Conservation (phyloP, 2,888 invertebrate species). For the Drosophila prolongata region DNA sequence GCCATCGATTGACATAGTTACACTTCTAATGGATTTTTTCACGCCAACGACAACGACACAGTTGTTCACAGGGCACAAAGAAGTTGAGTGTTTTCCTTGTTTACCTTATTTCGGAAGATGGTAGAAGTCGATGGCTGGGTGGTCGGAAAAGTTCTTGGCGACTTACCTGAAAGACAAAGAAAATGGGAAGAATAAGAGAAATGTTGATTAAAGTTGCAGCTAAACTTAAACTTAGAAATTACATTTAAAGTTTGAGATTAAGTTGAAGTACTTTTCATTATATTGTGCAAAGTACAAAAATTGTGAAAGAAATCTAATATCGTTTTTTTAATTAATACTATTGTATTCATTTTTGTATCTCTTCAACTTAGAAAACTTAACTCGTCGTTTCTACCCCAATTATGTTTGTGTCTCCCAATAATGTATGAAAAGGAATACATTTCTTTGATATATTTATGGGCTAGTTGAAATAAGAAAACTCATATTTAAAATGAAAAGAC, state of each 20-base stretch:
- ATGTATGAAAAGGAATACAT: slow-evolving; percentile 55
- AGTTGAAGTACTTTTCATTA: slow-evolving; percentile 14
- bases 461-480: slow-evolving; percentile 21
- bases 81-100: slow-evolving; percentile 49
- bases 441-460: slow-evolving; percentile 71
- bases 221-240: slow-evolving; percentile 54
- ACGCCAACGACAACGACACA: slow-evolving; percentile 71
- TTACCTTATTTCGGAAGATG: slow-evolving; percentile 41
- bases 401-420: slow-evolving; percentile 27
- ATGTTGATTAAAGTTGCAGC: slow-evolving; percentile 47
- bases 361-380: not conserved
- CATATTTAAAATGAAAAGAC: slow-evolving; percentile 19
- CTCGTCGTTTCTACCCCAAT: not conserved
- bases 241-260: slow-evolving; percentile 62
- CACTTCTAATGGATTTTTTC: slow-evolving; percentile 78
- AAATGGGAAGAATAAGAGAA: slow-evolving; percentile 34
- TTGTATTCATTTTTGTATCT: not conserved
- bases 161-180: slow-evolving; percentile 67
- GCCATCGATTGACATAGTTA: slow-evolving; percentile 78
- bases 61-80: slow-evolving; percentile 51
- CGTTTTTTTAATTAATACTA: not conserved
- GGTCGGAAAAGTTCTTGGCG: slow-evolving; percentile 29
- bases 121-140: slow-evolving; percentile 19
- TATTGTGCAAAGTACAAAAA: not conserved
- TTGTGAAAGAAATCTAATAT: not conserved